Evolutionary conservation across 2,888 invertebrate genomes (phyloP), one percentile per base, ranked within the genome.

Genomic region (Rhynchonema sp.): DNA sequence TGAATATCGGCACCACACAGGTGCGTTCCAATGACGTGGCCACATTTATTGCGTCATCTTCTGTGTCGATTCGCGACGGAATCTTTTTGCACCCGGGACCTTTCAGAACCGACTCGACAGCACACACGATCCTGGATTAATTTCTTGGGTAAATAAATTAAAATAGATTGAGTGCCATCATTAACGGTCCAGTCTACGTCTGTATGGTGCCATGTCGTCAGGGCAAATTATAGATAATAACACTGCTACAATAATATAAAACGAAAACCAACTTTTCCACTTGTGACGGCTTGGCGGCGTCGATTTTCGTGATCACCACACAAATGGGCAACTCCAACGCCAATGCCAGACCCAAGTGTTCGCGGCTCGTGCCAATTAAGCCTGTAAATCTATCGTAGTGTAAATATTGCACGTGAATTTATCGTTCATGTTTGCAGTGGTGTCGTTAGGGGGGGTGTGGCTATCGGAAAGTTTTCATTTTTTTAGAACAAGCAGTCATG

Each of bases 281-380:
- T 54, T 72, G 67, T 26, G 67, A 63, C 27, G 70, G 66, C 6
- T 70, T 70, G 26, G 84, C 83, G 61, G 89, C 79, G 75, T 96
- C 94, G 59, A 84, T 23, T 80, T 96, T 96, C 58, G 96, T 94
- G 53, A 98, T 88, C 9, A 98, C 96, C 46, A 96, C 92, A 78
- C 98, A 96, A 58, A 98, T 94, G 1, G 96, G 96, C 55, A 98
- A 92, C 28, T 87, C 87, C 6, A 98, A 80, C 0, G 96, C 94
- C 64, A 98, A 79, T 1, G 96, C 92, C 62, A 98, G 79, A 0
- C 94, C 92, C 23, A 98, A 79, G 66, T 79, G 79, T 65, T 79
- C 79, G 63, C 94, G 94, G 1, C 92, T 91, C 90, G 94, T 96
- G 62, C 96, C 96, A 63, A 94, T 87, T 64, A 98, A 87, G 58